These are phyloP conservation scores for Macroramphosus scolopax DNA, from an alignment of 2,797 vertebrate species.

Conservation along the genomic window DNA sequence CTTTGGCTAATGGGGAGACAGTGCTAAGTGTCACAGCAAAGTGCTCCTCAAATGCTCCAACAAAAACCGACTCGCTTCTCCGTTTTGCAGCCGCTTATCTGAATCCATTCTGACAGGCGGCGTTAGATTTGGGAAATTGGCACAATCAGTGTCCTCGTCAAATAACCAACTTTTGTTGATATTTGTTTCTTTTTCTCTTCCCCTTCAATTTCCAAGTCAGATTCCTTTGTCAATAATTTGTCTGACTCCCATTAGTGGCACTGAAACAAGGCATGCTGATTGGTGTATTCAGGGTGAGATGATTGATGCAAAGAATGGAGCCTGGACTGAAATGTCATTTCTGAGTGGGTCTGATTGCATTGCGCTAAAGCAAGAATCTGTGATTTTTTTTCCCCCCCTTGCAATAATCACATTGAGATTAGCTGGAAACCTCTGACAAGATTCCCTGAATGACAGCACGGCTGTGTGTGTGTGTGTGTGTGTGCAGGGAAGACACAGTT, in stretches of 20 bases:
- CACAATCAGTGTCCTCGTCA: conserved; percentile 73
- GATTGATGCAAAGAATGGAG: conserved; percentile 70
- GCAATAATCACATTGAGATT: conserved; percentile 68
- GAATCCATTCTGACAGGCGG: conserved; percentile 59
- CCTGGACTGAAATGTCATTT: conserved; percentile 74
- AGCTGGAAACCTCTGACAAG: conserved; percentile 45
- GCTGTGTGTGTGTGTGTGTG: not conserved
- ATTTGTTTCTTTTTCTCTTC: conserved; percentile 65
- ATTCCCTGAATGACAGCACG: conserved; percentile 26
- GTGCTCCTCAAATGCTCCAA: conserved; percentile 69
- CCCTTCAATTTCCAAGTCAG: conserved; percentile 72
- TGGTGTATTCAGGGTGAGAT: conserved; percentile 73
- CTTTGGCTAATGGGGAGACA: conserved; percentile 78
- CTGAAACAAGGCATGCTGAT: conserved; percentile 71
- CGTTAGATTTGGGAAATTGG: conserved; percentile 67
- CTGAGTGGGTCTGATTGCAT: conserved; percentile 76
- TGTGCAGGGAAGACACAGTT: not conserved
- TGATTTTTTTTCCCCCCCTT: conserved; percentile 57
- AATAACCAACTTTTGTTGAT: conserved; percentile 69
- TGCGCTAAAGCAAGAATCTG: conserved; percentile 64
- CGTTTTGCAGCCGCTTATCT: conserved; percentile 49
- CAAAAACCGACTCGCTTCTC: conserved; percentile 60
- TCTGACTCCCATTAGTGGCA: conserved; percentile 65
- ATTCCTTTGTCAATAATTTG: conserved; percentile 70
- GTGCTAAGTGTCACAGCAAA: conserved; percentile 74